These are phyloP conservation scores for Huso huso DNA, from an alignment of 2,797 vertebrate species.

Conservation along the genomic window DNA sequence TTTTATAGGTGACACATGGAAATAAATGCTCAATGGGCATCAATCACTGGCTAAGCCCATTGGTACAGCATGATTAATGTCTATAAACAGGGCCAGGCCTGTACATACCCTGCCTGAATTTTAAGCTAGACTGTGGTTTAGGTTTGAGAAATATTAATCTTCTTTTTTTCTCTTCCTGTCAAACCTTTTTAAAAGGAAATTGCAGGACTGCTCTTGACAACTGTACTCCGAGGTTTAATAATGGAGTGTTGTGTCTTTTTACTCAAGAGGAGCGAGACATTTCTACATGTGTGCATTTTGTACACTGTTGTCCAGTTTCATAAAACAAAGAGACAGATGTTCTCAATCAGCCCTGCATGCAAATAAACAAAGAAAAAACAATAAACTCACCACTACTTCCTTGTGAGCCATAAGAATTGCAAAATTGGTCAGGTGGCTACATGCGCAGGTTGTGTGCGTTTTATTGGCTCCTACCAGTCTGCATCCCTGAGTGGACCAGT, in stretches of 20 bases:
- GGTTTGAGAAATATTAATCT: not conserved
- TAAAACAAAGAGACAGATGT: constrained; percentile 7
- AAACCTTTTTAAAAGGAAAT: constrained; percentile 7
- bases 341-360: not conserved
- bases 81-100: constrained; percentile 4
- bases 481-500: constrained; percentile 98
- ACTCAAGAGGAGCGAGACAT: too few species aligned
- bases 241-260: too few species aligned
- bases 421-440: constrained; percentile 97
- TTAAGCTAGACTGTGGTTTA: constrained; percentile 1
- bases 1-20: constrained; percentile 32
- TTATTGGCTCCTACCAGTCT: constrained; percentile 90
- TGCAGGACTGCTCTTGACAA: not conserved
- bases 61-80: constrained; percentile 24
- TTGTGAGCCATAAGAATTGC: constrained; percentile 95
- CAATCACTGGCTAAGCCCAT: constrained; percentile 19
- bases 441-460: constrained; percentile 92
- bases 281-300: too few species aligned
- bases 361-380: too few species aligned
- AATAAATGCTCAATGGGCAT: constrained; percentile 22
- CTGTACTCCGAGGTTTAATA: constrained; percentile 1
- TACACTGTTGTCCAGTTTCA: not conserved
- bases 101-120: not conserved
- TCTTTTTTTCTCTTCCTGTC: not conserved
- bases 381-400: constrained; percentile 72